Base-by-base conservation (phyloP, 2,888 invertebrate genomes). In the Zhuqinia jingwanae region DNA sequence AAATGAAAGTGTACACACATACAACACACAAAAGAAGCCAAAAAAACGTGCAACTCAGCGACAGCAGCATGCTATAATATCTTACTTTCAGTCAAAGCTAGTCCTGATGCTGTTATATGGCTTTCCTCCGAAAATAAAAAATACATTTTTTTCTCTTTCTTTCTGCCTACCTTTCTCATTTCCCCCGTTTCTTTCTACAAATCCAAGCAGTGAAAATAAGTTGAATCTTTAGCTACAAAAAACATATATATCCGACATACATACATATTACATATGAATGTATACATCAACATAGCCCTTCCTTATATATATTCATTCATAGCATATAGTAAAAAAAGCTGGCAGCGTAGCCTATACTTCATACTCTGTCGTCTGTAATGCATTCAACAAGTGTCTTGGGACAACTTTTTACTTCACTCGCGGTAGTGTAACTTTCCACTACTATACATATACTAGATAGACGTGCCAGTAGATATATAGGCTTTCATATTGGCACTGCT, bases 321-420 rank as follows among this genome's bases (percentile, higher is more conserved):
- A n/a, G n/a, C n/a, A n/a, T n/a, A n/a, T 36, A 36, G 36, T 36
- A 36, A 6, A 36, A 8, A 36, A 36, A 36, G 36, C 36, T 36
- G 8, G 36, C 53, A 53, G 53, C 11, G n/a, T 53, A n/a, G 53
- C 13, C 53, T 53, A 17, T n/a, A n/a, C n/a, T n/a, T n/a, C n/a
- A n/a, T n/a, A n/a, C 36, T 63, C 17, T 58, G 1, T 25, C 5
- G 25, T 11, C 53, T 56, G 53, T 27, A n/a, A 53, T 78, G 68
- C 81, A 88, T 88, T 84, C 87, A 88, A 88, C 87, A 88, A 88
- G 87, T 88, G 87, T 88, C 81, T 85, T 85, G 87, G 87, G 87
- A 88, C 85, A 73, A 85, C 53, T 58, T 81, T 85, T 70, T 79
- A 73, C 36, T 42, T 50, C n/a, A 36, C 3, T 42, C n/a, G n/a